Conservation (phyloP, 1,140 invertebrate genomes). For the Atta texana region DNA sequence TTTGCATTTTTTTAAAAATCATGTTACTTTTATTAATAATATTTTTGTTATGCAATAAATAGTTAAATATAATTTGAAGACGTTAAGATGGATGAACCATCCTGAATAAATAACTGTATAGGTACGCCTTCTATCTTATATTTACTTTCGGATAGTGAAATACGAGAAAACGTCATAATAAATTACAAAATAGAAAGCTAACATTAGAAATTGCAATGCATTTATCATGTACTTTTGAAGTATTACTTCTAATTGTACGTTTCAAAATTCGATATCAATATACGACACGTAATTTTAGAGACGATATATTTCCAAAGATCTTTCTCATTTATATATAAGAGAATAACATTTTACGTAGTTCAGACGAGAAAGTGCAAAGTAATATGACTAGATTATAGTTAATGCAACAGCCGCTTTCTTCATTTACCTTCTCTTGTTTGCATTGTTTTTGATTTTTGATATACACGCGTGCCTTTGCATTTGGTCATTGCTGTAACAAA, state of each 20-base stretch:
- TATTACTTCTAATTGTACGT: background rate
- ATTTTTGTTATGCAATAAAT: conserved; percentile 13
- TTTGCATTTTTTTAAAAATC: background rate
- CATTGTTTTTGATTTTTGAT: conserved; percentile 16
- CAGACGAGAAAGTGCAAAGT: conserved; percentile 28
- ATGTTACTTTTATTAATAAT: background rate
- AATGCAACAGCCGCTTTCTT: conserved; percentile 75
- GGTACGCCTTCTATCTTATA: background rate
- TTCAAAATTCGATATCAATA: conserved; percentile 33
- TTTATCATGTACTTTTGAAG: conserved; percentile 26
- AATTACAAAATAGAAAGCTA: conserved; percentile 34
- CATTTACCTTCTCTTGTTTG: conserved; percentile 44
- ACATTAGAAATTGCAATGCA: conserved; percentile 47
- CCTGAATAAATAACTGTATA: conserved; percentile 46
- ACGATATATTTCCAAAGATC: background rate
- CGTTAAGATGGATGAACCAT: background rate
- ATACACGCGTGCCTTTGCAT: background rate
- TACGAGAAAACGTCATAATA: conserved; percentile 17
- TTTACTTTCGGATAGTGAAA: background rate
- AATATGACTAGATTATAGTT: conserved; percentile 84
- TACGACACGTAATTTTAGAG: conserved; percentile 6
- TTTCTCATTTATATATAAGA: background rate
- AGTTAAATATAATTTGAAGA: conserved; percentile 19
- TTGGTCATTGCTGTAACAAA: conserved; percentile 76
- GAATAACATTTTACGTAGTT: conserved; percentile 20